Percentiles rank a stretch among this genome's conserved stretches.
These are phyloP conservation scores for Nomada flava DNA, from an alignment of 2,888 invertebrate genomes.

Conservation along the genomic window DNA sequence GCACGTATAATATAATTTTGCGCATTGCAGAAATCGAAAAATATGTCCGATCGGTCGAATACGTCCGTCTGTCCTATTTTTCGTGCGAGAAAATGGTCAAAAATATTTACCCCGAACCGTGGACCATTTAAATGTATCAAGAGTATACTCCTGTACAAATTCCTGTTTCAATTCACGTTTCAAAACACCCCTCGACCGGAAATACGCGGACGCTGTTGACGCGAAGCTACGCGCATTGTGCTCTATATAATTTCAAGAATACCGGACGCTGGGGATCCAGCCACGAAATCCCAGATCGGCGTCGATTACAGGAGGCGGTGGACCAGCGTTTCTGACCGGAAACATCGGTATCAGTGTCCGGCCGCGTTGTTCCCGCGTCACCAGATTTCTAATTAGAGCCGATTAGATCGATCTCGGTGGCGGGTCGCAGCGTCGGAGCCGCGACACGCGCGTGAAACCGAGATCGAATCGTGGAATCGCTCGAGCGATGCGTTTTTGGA, in stretches of 20 bases:
- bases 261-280: background rate
- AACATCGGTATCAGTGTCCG: slow-evolving; percentile 47
- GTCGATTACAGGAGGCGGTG: background rate
- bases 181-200: background rate
- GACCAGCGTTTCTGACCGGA: slow-evolving; percentile 38
- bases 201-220: background rate
- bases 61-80: no score
- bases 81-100: no score
- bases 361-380: slow-evolving; percentile 40
- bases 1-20: background rate
- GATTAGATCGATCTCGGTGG: slow-evolving; percentile 62
- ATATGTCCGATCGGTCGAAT: no score
- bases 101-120: no score
- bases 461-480: background rate
- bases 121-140: no score
- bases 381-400: slow-evolving; percentile 66
- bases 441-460: background rate
- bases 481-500: background rate
- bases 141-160: no score
- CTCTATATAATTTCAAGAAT: background rate
- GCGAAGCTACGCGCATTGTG: background rate
- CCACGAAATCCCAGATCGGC: slow-evolving; percentile 21
- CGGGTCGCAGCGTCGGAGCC: background rate
- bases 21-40: background rate
- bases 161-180: no score